Base-by-base conservation (phyloP, 2,113 vertebrate genomes). In the Vicugna pacos region DNA sequence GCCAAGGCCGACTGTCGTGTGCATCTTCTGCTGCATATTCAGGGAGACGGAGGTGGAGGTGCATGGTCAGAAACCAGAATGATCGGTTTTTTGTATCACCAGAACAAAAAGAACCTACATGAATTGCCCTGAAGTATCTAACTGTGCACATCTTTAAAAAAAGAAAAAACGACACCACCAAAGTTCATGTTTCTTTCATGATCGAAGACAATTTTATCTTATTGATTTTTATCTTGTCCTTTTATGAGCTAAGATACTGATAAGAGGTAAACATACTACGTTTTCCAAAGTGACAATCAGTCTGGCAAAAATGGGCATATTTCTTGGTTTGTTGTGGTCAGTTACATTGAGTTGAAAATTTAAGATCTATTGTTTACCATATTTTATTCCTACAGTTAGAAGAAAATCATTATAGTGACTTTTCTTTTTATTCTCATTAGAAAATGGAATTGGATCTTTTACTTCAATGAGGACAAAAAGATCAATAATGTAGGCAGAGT, bases 281-380 rank as follows among this genome's bases (percentile, higher is more conserved):
- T 93, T 96, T 94, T 97, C 91, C 69, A 95, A 98, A 97, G 73
- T 94, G 79, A 77, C 96, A 97, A 97, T 96, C 96, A 83, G 87
- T 97, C 48, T 58, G 72, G 64, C 30, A 90, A 88, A 93, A 97
- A 76, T 84, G 73, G 89, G 82, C 30, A 72, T 96, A 76, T 83
- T 97, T 97, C 52, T 96, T 81, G 56, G 81, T 91, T 95, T 75
- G 17, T 77, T 77, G 65, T 89, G 82, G 83, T 83, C 86, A 96
- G 86, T 93, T 96, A 92, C 38, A 87, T 3, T 94, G 38, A 87
- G 42, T 64, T 94, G 73, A 92, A 94, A 93, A 32, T 77, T 91
- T 95, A 80, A 96, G 42, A 84, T 75, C 67, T 73, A 24, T 73
- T 94, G 32, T 92, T 93, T 87, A 69, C 65, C 58, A 60, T 93